Evolutionary conservation across 1,140 invertebrate genomes (phyloP).

Genomic region (Nixonia krombeini): DNA sequence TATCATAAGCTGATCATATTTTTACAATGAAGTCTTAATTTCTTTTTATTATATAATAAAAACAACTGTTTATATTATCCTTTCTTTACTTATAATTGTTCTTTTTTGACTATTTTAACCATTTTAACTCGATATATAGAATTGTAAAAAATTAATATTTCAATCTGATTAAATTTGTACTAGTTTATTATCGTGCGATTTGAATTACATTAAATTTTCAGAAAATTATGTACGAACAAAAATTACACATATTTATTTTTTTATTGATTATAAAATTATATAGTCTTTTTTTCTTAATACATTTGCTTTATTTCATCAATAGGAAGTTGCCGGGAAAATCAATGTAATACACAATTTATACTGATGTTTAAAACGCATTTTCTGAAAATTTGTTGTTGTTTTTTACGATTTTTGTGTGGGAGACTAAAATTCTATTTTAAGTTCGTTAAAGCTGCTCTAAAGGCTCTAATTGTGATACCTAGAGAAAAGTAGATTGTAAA

Average conservation of each 20-base stretch:
- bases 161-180: constrained; percentile 43
- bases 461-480: constrained; percentile 39
- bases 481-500: too few species aligned
- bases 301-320: too few species aligned
- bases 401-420: not conserved
- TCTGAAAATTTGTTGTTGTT: constrained; percentile 28
- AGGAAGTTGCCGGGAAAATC: too few species aligned
- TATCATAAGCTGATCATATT: too few species aligned
- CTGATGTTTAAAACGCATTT: too few species aligned
- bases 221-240: constrained; percentile 14
- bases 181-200: constrained; percentile 51
- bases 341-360: too few species aligned
- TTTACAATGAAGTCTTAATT: too few species aligned
- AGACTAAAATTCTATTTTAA: constrained; percentile 27
- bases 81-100: too few species aligned
- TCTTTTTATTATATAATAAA: too few species aligned
- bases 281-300: too few species aligned
- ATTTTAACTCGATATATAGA: constrained; percentile 38
- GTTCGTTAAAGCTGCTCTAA: constrained; percentile 28
- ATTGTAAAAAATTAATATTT: constrained; percentile 27
- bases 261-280: not conserved
- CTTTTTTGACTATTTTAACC: constrained; percentile 7
- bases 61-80: too few species aligned
- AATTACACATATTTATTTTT: not conserved
- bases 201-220: constrained; percentile 30